Evolutionary conservation across 2,113 vertebrate species (phyloP).

Genomic region (Hypocryptadius cinnamomeus): DNA sequence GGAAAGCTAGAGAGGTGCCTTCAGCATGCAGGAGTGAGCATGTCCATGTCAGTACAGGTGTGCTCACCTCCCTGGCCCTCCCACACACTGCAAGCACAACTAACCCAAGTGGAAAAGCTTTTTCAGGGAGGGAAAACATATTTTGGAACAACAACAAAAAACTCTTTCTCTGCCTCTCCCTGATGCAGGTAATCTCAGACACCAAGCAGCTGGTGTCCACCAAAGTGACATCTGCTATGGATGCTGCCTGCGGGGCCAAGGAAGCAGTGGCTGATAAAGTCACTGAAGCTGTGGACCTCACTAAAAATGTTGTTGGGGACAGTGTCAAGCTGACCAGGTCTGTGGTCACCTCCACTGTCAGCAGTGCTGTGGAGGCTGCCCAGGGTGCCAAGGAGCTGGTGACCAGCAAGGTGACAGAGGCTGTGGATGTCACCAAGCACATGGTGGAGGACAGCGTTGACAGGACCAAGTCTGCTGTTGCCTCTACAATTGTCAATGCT

Average conservation of each 20-base stretch:
- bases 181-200: conserved; percentile 77
- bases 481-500: conserved; percentile 68
- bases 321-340: conserved; percentile 81
- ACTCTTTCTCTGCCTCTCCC: neutral
- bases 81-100: neutral
- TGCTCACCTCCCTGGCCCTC: neutral
- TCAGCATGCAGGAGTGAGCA: neutral
- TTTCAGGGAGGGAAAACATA: neutral
- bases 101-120: neutral
- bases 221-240: conserved; percentile 69
- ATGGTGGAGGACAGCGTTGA: conserved; percentile 75
- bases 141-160: neutral
- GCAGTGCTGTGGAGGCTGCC: conserved; percentile 71
- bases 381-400: conserved; percentile 25
- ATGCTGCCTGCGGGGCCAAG: conserved; percentile 25
- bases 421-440: conserved; percentile 51
- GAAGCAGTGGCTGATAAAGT: conserved; percentile 48
- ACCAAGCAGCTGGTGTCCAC: conserved; percentile 79
- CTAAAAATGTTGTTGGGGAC: conserved; percentile 73
- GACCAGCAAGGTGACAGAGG: conserved; percentile 48
- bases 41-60: neutral
- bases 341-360: conserved; percentile 77
- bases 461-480: conserved; percentile 73
- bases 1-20: neutral
- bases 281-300: conserved; percentile 60